A percentile compares a stretch with the other conserved stretches of the same genome.
These are phyloP conservation scores for Lagorchestes hirsutus DNA, from an alignment of 2,797 vertebrate species.

Conservation along the genomic window DNA sequence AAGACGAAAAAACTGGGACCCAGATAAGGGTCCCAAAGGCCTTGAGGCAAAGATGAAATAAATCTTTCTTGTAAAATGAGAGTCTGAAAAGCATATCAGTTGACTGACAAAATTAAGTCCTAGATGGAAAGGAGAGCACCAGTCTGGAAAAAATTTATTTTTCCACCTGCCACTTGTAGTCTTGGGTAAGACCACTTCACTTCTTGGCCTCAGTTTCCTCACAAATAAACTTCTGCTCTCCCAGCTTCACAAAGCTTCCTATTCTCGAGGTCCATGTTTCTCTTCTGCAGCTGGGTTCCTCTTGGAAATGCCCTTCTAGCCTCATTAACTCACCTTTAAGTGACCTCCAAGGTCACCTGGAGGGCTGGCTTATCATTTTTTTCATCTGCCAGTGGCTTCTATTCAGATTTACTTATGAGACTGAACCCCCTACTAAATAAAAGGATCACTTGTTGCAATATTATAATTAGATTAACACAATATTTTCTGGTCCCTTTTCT, in stretches of 20 bases:
- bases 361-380: neutral
- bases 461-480: neutral
- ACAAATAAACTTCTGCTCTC: neutral
- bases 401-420: neutral
- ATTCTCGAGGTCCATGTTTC: neutral
- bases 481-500: neutral
- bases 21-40: neutral
- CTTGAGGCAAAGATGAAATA: neutral
- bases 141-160: constrained; percentile 14
- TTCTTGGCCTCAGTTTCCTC: neutral
- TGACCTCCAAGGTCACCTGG: neutral
- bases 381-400: neutral
- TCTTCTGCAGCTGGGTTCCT: neutral
- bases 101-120: neutral
- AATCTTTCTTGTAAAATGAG: neutral
- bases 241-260: neutral
- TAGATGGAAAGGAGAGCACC: constrained; percentile 27
- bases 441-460: neutral
- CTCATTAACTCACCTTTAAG: neutral
- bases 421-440: neutral
- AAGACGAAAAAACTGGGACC: neutral
- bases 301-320: neutral
- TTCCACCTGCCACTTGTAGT: neutral
- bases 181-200: neutral
- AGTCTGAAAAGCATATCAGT: neutral